phyloP scores from a whole-genome alignment of 2,113 vertebrate genomes.

The Odocoileus hemionus region DNA sequence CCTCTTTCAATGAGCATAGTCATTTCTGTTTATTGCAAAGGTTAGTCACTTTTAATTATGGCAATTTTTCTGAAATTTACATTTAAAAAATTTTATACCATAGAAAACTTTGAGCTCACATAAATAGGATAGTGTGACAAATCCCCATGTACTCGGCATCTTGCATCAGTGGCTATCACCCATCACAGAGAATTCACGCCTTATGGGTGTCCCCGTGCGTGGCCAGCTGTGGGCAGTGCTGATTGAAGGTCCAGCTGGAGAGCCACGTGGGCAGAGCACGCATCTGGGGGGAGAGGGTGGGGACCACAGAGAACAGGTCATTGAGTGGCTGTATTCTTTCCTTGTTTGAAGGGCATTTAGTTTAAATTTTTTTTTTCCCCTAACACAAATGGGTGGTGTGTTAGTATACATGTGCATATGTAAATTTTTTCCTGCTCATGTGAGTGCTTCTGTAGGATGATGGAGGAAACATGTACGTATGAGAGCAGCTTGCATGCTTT shows the following conservation, averaged over 20 bases:
- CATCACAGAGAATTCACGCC: neutral
- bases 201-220: neutral
- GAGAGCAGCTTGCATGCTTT: neutral
- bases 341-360: neutral
- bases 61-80: constrained; percentile 9
- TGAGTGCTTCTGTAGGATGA: neutral
- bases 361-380: neutral
- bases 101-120: neutral
- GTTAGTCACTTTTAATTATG: constrained; percentile 49
- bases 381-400: neutral
- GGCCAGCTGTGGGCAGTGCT: neutral
- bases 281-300: neutral
- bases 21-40: constrained; percentile 52
- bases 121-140: neutral
- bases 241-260: neutral
- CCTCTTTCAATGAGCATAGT: neutral
- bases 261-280: neutral
- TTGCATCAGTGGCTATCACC: neutral
- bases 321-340: neutral
- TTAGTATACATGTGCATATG: neutral
- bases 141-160: neutral
- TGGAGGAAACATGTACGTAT: neutral
- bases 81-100: constrained; percentile 11
- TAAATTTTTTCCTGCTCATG: neutral
- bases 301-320: neutral